Evolutionary conservation across 30 jellyfish, hydroid and myxozoan genomes (phyloP), one percentile per base, ranked within the genome.

Genomic region (Chrysaora quinquecirrha): DNA sequence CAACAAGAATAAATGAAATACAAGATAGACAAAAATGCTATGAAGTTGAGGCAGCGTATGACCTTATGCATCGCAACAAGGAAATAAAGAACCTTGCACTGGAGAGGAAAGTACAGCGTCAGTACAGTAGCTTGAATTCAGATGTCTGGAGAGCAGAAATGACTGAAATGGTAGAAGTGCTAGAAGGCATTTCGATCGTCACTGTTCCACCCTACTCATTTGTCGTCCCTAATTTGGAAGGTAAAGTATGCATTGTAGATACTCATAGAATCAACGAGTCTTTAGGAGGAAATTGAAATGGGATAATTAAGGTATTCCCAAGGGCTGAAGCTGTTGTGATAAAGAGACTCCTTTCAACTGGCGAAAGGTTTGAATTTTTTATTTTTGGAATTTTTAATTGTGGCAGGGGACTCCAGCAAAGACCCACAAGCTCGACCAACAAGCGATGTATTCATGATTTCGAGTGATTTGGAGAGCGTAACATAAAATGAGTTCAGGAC

Each of bases 221-320:
- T 20, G n/a, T 60, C 10, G 33, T 60, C 10, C 21, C 21, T 6
- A 60, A 60, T 12, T 4, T n/a, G 29, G 72, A 21, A 4, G 72
- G 23, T 6, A 6, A 21, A 4, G 10, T 21, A 4, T 60, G 9
- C 33, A 25, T 25, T 20, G 10, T 60, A 6, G 72, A 60, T 25
- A 60, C 72, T 60, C 72, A 60, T 60, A 6, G 32, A 4, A 60
- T 60, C 10, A 22, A 20, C 23, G 33, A 60, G n/a, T 4, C 9
- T 9, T 25, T 60, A n/a, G 33, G 72, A 25, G 72, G 72, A 22
- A 60, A 60, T 20, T 9, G 72, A 60, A 60, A 60, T 60, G 72
- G 22, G 29, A 9, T 60, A 20, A n/a, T 60, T 4, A 60, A 60
- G 33, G 72, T 60, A 4, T 60, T 60, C 33, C 9, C 32, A 60